A percentile compares a stretch with the other conserved stretches of the same genome.
These are phyloP conservation scores for Chiloscyllium punctatum DNA, from an alignment of 2,797 vertebrate species.

Conservation along the genomic window DNA sequence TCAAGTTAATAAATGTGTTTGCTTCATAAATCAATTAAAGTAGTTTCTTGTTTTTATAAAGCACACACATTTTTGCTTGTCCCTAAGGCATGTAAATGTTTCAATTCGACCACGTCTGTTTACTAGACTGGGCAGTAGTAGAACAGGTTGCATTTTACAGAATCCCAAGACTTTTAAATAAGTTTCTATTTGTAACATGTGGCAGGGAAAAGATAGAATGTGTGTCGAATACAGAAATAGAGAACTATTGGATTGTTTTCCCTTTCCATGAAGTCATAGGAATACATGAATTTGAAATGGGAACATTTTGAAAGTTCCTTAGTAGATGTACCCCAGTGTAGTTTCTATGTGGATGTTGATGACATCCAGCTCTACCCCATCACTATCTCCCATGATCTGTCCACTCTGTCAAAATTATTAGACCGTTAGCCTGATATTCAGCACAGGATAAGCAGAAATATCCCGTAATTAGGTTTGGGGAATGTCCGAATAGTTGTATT, in stretches of 20 bases:
- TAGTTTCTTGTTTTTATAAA: background rate
- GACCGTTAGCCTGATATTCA: background rate
- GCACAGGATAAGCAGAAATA: background rate
- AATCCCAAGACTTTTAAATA: background rate
- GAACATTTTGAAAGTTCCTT: background rate
- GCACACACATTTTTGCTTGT: background rate
- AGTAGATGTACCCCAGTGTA: background rate
- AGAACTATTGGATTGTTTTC: background rate
- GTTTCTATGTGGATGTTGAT: background rate
- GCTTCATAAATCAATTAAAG: slow-evolving; percentile 21
- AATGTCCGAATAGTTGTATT: background rate
- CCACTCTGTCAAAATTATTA: background rate
- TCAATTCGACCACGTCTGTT: background rate
- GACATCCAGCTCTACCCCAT: background rate
- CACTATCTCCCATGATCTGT: background rate
- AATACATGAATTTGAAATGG: background rate
- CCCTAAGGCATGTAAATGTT: background rate
- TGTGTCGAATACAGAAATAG: background rate
- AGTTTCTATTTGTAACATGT: background rate
- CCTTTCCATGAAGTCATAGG: background rate
- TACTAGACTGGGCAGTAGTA: background rate
- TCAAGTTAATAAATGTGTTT: background rate
- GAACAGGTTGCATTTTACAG: background rate
- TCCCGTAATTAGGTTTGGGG: background rate
- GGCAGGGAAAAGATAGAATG: background rate